Percentiles rank a stretch among this genome's conserved stretches.
Conservation (phyloP, 1,140 invertebrate genomes). For the Drosophila albomicans region DNA sequence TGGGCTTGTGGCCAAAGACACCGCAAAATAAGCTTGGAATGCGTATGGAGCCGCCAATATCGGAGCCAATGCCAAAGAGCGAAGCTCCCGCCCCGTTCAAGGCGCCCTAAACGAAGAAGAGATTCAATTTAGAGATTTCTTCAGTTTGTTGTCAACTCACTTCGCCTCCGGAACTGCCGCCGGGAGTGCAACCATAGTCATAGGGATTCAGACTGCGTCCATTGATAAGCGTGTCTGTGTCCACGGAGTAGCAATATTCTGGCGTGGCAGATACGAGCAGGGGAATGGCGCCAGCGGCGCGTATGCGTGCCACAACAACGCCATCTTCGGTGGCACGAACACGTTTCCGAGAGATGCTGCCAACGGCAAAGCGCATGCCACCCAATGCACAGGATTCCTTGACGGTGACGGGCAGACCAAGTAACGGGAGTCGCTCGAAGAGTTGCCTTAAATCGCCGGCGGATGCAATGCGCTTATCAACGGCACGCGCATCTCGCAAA, state of each 20-base stretch:
- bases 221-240: conserved; percentile 89
- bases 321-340: conserved; percentile 88
- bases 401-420: conserved; percentile 91
- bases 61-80: conserved; percentile 89
- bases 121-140: background rate
- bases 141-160: conserved; percentile 79
- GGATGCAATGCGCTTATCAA: conserved; percentile 85
- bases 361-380: conserved; percentile 89
- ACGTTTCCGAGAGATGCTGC: conserved; percentile 86
- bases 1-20: conserved; percentile 94
- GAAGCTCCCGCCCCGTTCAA: conserved; percentile 86
- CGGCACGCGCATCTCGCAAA: conserved; percentile 87
- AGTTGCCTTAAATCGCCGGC: conserved; percentile 77
- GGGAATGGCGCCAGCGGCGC: conserved; percentile 90
- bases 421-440: conserved; percentile 86
- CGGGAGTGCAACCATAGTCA: conserved; percentile 87
- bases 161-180: conserved; percentile 92
- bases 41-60: conserved; percentile 94
- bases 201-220: conserved; percentile 93
- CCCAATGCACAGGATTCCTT: conserved; percentile 90
- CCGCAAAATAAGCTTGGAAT: conserved; percentile 94
- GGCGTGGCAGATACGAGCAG: conserved; percentile 92
- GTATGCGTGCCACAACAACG: conserved; percentile 87
- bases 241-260: conserved; percentile 91
- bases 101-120: conserved; percentile 86